Percentiles rank a stretch among this genome's conserved stretches.
These are phyloP conservation scores for Caerostris darwini DNA, from an alignment of 1,140 invertebrate genomes.

Conservation along the genomic window DNA sequence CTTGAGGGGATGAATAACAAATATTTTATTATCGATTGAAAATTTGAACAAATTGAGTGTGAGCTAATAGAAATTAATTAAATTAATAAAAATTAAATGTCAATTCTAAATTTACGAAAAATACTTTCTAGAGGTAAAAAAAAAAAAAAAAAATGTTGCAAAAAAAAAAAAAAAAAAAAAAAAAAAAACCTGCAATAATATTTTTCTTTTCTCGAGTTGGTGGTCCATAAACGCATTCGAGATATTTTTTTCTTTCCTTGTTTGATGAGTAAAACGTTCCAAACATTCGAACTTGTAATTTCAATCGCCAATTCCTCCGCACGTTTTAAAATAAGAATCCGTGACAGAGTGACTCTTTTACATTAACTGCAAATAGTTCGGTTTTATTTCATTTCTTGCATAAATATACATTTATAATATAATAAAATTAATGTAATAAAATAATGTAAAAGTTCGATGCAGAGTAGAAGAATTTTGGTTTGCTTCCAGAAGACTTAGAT, in stretches of 20 bases:
- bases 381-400: background rate
- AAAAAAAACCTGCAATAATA: too few species aligned
- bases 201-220: background rate
- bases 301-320: background rate
- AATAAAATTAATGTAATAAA: background rate
- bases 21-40: too few species aligned
- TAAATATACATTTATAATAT: background rate
- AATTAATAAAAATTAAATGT: too few species aligned
- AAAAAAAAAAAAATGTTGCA: too few species aligned
- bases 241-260: background rate
- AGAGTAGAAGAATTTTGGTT: background rate
- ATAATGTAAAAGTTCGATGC: background rate
- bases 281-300: background rate
- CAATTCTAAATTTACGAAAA: too few species aligned
- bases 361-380: background rate
- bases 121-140: too few species aligned
- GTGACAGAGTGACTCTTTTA: constrained; percentile 21
- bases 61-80: too few species aligned
- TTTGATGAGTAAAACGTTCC: background rate
- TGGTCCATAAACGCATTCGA: background rate
- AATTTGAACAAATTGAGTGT: too few species aligned
- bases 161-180: too few species aligned
- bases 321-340: background rate
- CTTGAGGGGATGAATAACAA: too few species aligned
- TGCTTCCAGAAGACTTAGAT: background rate